Evolutionary conservation across 2,888 invertebrate species (phyloP).

Genomic region (Lasioglossum leucozonium): DNA sequence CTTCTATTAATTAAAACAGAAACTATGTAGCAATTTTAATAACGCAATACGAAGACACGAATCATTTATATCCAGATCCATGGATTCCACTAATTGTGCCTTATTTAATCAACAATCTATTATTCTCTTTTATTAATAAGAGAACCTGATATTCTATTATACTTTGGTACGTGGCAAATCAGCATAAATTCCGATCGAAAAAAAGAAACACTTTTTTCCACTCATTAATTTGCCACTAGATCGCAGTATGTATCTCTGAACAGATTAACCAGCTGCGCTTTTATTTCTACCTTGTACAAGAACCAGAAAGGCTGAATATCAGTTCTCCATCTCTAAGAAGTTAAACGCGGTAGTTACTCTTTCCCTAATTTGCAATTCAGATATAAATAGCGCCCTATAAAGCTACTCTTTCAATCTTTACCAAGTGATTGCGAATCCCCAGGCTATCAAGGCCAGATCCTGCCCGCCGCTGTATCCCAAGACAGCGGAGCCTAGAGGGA

Average conservation of each 20-base stretch:
- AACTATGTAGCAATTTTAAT: too few relatives aligned
- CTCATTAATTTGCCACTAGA: background rate
- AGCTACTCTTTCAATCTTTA: conserved; percentile 4
- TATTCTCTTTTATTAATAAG: too few relatives aligned
- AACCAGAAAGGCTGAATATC: background rate
- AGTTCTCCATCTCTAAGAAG: background rate
- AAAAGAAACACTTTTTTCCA: background rate
- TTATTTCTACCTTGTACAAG: background rate
- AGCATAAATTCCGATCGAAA: too few relatives aligned
- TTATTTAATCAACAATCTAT: too few relatives aligned
- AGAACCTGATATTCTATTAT: too few relatives aligned
- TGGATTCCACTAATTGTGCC: too few relatives aligned
- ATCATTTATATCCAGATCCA: too few relatives aligned
- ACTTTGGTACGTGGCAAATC: too few relatives aligned
- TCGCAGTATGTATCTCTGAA: background rate
- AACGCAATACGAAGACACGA: too few relatives aligned
- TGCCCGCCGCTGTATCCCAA: background rate
- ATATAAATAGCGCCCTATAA: background rate
- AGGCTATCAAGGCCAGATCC: background rate
- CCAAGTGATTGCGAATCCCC: background rate
- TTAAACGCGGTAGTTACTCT: background rate
- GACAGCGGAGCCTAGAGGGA: background rate
- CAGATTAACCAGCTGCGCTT: background rate
- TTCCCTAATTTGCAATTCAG: background rate
- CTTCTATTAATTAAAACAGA: too few relatives aligned